These are phyloP conservation scores for Rafetus swinhoei DNA, from an alignment of 2,113 vertebrate genomes.

Conservation along the genomic window DNA sequence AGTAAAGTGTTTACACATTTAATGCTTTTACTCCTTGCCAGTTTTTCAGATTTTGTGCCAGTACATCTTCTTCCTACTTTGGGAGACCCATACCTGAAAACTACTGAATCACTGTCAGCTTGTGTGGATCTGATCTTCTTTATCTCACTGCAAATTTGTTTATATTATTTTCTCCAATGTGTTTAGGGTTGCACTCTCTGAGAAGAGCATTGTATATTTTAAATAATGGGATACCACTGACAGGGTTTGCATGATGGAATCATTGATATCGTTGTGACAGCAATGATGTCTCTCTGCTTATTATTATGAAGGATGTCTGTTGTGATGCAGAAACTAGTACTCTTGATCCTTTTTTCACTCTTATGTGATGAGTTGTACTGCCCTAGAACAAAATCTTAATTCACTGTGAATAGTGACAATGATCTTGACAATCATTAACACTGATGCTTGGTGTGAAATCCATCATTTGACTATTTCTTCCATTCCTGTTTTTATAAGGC, in stretches of 20 bases:
- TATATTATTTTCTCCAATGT: background rate
- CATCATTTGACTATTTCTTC: background rate
- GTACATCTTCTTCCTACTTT: background rate
- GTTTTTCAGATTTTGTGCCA: background rate
- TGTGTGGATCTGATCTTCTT: background rate
- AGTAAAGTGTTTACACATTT: background rate
- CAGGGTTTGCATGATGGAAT: slow-evolving; percentile 14
- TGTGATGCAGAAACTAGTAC: slow-evolving; percentile 18
- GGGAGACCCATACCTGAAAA: background rate
- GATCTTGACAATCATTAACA: slow-evolving; percentile 32
- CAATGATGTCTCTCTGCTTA: slow-evolving; percentile 48
- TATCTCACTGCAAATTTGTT: background rate
- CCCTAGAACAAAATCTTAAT: slow-evolving; percentile 40
- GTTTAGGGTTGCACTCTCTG: background rate
- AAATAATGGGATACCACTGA: slow-evolving; percentile 41
- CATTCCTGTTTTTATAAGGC: background rate
- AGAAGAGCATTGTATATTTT: slow-evolving; percentile 30
- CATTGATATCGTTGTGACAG: slow-evolving; percentile 52
- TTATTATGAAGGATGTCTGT: slow-evolving; percentile 51
- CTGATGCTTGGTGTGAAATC: slow-evolving; percentile 15
- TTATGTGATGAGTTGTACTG: slow-evolving; percentile 4
- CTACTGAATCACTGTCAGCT: background rate
- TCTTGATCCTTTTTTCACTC: slow-evolving; percentile 16
- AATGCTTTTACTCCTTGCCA: background rate
- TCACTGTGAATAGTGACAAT: slow-evolving; percentile 25